Evolutionary conservation across 1,140 invertebrate genomes (phyloP).

Genomic region (Neoseiulus cucumeris): DNA sequence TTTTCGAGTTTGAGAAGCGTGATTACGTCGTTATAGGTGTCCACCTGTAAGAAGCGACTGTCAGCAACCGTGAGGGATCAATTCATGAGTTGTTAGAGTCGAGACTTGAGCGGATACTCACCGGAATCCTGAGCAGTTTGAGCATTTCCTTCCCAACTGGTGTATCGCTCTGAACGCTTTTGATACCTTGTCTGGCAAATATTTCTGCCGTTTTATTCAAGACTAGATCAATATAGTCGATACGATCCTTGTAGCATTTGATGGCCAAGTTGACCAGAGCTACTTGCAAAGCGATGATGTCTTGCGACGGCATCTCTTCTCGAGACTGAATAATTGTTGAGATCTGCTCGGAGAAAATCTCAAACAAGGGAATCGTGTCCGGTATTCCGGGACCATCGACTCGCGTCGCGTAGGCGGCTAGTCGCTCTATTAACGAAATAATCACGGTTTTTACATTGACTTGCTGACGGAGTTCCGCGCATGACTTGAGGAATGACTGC

Average conservation of each 20-base stretch:
- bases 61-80: no score
- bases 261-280: constrained; percentile 82
- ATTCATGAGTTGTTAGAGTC: no score
- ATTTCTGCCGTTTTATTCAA: constrained; percentile 66
- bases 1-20: constrained; percentile 52
- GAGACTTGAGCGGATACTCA: constrained; percentile 14
- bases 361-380: constrained; percentile 77
- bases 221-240: constrained; percentile 89
- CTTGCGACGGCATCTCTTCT: constrained; percentile 80
- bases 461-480: constrained; percentile 76
- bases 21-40: constrained; percentile 80
- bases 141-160: constrained; percentile 74
- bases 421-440: constrained; percentile 79
- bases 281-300: constrained; percentile 86
- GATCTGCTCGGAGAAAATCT: constrained; percentile 95
- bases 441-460: constrained; percentile 98
- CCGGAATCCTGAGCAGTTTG: constrained; percentile 75
- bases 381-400: constrained; percentile 50
- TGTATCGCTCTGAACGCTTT: constrained; percentile 54
- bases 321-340: constrained; percentile 80
- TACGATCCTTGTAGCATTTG: constrained; percentile 81
- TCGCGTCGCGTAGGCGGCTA: constrained; percentile 37
- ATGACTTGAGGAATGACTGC: constrained; percentile 83
- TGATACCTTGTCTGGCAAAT: constrained; percentile 52
- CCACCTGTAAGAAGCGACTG: constrained; percentile 29